Percentiles rank a stretch among this genome's conserved stretches.
These are phyloP conservation scores for Sceloporus tristichus DNA, from an alignment of 2,113 vertebrate species.

Conservation along the genomic window DNA sequence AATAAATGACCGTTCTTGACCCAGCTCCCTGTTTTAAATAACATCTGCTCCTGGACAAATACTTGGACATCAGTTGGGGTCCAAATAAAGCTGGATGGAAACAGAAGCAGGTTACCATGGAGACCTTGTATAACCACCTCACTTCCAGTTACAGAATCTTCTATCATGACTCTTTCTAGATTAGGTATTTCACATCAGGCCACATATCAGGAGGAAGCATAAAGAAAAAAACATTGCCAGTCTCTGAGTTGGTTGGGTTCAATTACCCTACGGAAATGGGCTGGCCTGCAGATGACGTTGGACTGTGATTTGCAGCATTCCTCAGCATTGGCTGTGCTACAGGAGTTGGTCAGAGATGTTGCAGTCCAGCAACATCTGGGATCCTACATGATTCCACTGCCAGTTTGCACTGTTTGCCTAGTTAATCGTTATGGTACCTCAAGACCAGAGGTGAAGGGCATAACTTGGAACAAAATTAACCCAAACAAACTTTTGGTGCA, in stretches of 20 bases:
- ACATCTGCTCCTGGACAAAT: conserved; percentile 19
- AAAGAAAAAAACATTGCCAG: background rate
- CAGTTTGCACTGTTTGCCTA: too few species aligned
- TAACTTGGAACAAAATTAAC: too few species aligned
- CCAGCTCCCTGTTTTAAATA: conserved; percentile 55
- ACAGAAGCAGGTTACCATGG: conserved; percentile 36
- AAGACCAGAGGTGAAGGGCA: too few species aligned
- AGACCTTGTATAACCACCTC: background rate
- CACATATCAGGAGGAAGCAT: background rate
- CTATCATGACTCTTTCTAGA: background rate
- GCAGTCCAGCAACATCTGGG: too few species aligned
- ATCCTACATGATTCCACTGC: too few species aligned
- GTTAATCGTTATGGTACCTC: too few species aligned
- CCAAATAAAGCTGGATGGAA: conserved; percentile 25
- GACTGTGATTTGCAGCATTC: too few species aligned
- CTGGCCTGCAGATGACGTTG: too few species aligned
- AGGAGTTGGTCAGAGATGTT: too few species aligned
- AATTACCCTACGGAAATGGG: background rate
- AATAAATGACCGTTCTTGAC: conserved; percentile 67
- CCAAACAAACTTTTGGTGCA: background rate
- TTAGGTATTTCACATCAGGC: background rate
- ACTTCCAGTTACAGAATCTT: background rate
- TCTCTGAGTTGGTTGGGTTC: background rate
- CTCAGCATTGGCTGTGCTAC: too few species aligned
- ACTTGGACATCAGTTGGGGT: conserved; percentile 23